phyloP scores from a whole-genome alignment of 2,888 invertebrate genomes.

The Orchesellides sinensis region DNA sequence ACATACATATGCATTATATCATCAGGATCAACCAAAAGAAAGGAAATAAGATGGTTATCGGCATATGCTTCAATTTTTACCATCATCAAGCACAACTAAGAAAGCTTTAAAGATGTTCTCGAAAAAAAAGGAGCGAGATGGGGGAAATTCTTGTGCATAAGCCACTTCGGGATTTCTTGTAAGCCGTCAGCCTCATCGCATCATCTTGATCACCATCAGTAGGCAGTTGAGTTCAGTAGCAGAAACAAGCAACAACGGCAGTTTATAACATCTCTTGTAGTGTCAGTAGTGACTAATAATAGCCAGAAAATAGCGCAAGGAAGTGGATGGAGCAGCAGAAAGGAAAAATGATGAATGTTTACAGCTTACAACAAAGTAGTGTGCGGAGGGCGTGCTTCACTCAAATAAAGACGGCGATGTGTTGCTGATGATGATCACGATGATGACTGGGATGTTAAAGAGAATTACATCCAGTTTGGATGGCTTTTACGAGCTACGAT shows the following conservation, averaged over 20 bases:
- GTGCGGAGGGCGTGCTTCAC: slow-evolving; percentile 65
- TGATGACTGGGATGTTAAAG: slow-evolving; percentile 13
- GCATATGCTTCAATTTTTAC: slow-evolving; percentile 38
- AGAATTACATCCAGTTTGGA: slow-evolving; percentile 6
- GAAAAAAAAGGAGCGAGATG: slow-evolving; percentile 8
- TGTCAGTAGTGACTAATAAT: slow-evolving; percentile 73
- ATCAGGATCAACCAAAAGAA: slow-evolving; percentile 42
- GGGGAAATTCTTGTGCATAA: slow-evolving; percentile 57
- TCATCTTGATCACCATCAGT: slow-evolving; percentile 36
- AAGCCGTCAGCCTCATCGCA: no score
- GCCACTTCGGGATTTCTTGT: slow-evolving; percentile 60
- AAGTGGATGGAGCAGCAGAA: slow-evolving; percentile 4
- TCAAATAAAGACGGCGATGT: slow-evolving; percentile 15
- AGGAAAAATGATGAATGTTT: slow-evolving; percentile 74
- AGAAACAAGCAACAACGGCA: not conserved
- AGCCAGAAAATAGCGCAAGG: slow-evolving; percentile 60
- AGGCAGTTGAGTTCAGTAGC: not conserved
- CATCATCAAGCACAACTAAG: slow-evolving; percentile 7
- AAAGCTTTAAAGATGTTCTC: not conserved
- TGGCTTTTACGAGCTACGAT: slow-evolving; percentile 11
- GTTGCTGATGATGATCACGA: not conserved
- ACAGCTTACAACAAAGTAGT: slow-evolving; percentile 71
- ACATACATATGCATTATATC: slow-evolving; percentile 6
- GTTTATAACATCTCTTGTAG: slow-evolving; percentile 54
- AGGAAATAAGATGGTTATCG: slow-evolving; percentile 45